phyloP scores from a whole-genome alignment of 1,140 invertebrate species.

The Spodoptera litura region DNA sequence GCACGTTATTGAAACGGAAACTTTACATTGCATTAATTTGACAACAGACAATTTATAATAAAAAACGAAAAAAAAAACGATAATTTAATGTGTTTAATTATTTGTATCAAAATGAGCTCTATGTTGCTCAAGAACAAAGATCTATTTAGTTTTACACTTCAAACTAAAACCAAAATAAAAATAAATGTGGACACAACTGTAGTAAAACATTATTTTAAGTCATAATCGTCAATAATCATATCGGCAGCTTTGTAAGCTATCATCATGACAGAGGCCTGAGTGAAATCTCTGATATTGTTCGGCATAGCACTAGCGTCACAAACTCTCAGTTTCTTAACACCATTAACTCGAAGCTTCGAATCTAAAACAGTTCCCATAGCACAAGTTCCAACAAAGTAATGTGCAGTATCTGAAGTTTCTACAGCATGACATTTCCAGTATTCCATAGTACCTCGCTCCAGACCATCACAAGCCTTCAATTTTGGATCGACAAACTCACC shows the following conservation, averaged over 20 bases:
- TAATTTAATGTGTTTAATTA: too few relatives aligned
- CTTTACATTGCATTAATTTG: too few relatives aligned
- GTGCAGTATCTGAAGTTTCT: not conserved
- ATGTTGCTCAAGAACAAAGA: too few relatives aligned
- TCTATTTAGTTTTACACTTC: too few relatives aligned
- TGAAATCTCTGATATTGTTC: not conserved
- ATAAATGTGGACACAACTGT: too few relatives aligned
- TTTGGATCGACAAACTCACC: constrained; percentile 1
- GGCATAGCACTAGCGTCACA: constrained; percentile 9
- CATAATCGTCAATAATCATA: constrained; percentile 7
- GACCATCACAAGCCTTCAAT: not conserved
- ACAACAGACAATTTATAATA: too few relatives aligned
- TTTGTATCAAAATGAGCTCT: too few relatives aligned
- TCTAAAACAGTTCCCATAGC: constrained; percentile 16
- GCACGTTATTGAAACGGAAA: too few relatives aligned
- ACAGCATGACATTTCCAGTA: constrained; percentile 19
- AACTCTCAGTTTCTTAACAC: not conserved
- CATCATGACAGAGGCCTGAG: not conserved
- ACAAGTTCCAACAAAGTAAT: constrained; percentile 18
- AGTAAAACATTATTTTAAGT: not conserved
- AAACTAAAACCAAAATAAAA: too few relatives aligned
- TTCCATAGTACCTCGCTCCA: not conserved
- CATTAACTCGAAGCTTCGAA: not conserved
- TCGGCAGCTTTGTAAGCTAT: constrained; percentile 9
- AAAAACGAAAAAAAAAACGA: too few relatives aligned